Evolutionary conservation across 1,140 invertebrate genomes (phyloP).

Genomic region (Orius laevigatus): DNA sequence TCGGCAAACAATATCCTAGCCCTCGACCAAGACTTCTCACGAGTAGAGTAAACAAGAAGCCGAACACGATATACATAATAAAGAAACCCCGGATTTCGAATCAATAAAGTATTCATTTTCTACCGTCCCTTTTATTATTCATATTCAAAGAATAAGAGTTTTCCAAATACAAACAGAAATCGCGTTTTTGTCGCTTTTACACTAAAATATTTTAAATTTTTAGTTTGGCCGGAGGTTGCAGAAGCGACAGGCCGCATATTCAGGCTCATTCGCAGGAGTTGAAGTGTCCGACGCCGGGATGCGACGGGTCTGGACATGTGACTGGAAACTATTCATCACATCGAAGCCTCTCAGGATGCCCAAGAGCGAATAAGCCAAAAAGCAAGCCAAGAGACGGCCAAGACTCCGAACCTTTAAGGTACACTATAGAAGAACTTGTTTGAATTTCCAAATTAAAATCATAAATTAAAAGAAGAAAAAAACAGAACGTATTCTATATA

Average conservation of each 20-base stretch:
- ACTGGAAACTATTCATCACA: constrained; percentile 76
- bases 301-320: constrained; percentile 72
- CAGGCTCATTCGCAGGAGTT: constrained; percentile 62
- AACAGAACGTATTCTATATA: too few species aligned
- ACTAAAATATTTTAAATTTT: too few species aligned
- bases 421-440: constrained; percentile 13
- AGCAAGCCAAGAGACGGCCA: constrained; percentile 81
- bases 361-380: constrained; percentile 78
- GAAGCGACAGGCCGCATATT: constrained; percentile 55
- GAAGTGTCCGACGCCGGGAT: constrained; percentile 83
- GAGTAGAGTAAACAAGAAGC: too few species aligned
- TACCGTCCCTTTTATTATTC: too few species aligned
- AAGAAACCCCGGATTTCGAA: too few species aligned
- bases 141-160: too few species aligned
- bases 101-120: too few species aligned
- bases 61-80: too few species aligned
- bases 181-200: background rate
- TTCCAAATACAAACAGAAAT: too few species aligned
- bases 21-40: background rate
- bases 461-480: too few species aligned
- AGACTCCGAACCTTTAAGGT: constrained; percentile 78
- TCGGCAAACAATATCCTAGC: constrained; percentile 4
- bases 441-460: too few species aligned
- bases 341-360: constrained; percentile 68
- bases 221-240: constrained; percentile 57